Percentiles rank a stretch among this genome's conserved stretches.
Evolutionary conservation across 2,888 invertebrate genomes (phyloP).

Genomic region (Crioceris asparagi): DNA sequence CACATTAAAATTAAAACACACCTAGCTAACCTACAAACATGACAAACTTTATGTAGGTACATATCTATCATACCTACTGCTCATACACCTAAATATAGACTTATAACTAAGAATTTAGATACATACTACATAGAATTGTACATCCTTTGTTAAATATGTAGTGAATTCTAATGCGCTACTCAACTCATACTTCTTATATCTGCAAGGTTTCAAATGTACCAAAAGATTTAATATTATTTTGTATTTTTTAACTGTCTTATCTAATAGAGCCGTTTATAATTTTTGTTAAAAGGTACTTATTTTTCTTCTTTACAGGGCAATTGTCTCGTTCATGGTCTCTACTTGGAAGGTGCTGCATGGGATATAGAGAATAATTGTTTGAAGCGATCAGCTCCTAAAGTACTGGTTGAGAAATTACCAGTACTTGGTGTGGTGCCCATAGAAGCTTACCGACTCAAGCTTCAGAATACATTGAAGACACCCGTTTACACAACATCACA

Average conservation of each 20-base stretch:
- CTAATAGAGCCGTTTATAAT: not conserved
- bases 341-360: constrained; percentile 84
- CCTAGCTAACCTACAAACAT: too few relatives aligned
- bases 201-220: too few relatives aligned
- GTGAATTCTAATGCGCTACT: too few relatives aligned
- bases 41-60: too few relatives aligned
- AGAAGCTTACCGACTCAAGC: constrained; percentile 69
- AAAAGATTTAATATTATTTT: too few relatives aligned
- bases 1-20: too few relatives aligned
- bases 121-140: too few relatives aligned
- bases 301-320: constrained; percentile 45
- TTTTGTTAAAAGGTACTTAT: not conserved
- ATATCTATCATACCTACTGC: too few relatives aligned
- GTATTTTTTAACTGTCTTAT: not conserved
- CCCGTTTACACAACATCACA: constrained; percentile 86
- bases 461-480: constrained; percentile 77
- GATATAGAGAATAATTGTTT: constrained; percentile 59
- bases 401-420: constrained; percentile 75
- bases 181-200: too few relatives aligned
- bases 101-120: too few relatives aligned
- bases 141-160: too few relatives aligned
- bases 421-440: constrained; percentile 78
- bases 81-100: too few relatives aligned
- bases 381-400: constrained; percentile 66
- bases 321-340: constrained; percentile 68